Evolutionary conservation across 1,140 invertebrate species (phyloP).

Genomic region (Drosophila gunungcola): DNA sequence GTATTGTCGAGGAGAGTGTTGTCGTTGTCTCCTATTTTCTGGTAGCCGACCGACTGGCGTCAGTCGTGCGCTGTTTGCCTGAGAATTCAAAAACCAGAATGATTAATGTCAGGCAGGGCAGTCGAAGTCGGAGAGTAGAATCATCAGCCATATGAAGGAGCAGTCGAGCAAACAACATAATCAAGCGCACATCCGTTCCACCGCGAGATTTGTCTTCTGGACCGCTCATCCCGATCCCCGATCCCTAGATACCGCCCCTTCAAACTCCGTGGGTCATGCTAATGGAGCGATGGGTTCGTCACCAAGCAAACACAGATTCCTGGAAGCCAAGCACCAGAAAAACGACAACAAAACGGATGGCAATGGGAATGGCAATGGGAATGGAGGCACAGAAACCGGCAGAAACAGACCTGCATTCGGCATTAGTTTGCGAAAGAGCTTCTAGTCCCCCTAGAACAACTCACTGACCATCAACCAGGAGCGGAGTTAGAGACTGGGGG

Average conservation of each 20-base stretch:
- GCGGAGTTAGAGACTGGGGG: neutral
- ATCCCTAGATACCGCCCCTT: neutral
- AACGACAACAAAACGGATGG: slow-evolving; percentile 36
- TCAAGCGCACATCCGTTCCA: slow-evolving; percentile 73
- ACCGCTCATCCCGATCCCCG: neutral
- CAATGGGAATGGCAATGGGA: slow-evolving; percentile 6
- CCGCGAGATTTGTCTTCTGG: slow-evolving; percentile 4
- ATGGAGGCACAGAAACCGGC: slow-evolving; percentile 14
- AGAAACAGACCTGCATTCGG: slow-evolving; percentile 33
- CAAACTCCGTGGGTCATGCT: slow-evolving; percentile 55
- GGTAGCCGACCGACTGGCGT: slow-evolving; percentile 51
- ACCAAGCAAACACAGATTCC: slow-evolving; percentile 68
- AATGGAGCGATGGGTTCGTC: slow-evolving; percentile 71
- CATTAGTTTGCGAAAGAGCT: slow-evolving; percentile 61
- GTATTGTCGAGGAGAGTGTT: slow-evolving; percentile 35
- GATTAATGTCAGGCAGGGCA: slow-evolving; percentile 71
- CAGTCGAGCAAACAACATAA: slow-evolving; percentile 72
- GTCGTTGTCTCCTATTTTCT: slow-evolving; percentile 20
- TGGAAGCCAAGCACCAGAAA: slow-evolving; percentile 58
- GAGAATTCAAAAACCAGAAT: slow-evolving; percentile 62
- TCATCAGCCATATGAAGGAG: slow-evolving; percentile 21
- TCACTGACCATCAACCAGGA: slow-evolving; percentile 21
- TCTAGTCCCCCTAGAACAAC: too few relatives aligned
- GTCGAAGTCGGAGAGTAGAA: slow-evolving; percentile 12
- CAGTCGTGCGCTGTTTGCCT: slow-evolving; percentile 60